A percentile compares a stretch with the other conserved stretches of the same genome.
Evolutionary conservation across 2,113 vertebrate species (phyloP).

Genomic region (Brachyistius frenatus): DNA sequence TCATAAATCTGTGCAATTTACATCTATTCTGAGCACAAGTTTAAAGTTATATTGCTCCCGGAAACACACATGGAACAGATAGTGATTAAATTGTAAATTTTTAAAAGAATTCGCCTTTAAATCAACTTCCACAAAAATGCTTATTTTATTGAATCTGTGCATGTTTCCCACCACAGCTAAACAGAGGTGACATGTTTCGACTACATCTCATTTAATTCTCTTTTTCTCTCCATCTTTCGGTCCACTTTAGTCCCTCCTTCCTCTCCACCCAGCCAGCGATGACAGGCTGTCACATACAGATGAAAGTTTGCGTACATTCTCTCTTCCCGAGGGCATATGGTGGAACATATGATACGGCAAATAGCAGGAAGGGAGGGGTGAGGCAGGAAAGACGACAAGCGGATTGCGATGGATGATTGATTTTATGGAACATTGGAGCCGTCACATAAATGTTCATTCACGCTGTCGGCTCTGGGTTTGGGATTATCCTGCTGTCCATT

Average conservation of each 20-base stretch:
- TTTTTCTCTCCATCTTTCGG: constrained; percentile 27
- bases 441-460: constrained; percentile 46
- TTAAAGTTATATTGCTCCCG: neutral
- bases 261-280: constrained; percentile 56
- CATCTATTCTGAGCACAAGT: neutral
- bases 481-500: constrained; percentile 28
- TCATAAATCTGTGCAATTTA: neutral
- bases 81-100: neutral
- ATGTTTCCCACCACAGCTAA: constrained; percentile 29
- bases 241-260: neutral
- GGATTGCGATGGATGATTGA: constrained; percentile 61
- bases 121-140: neutral
- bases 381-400: constrained; percentile 46
- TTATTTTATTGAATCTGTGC: neutral
- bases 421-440: constrained; percentile 48
- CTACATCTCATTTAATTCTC: neutral
- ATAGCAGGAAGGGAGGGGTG: constrained; percentile 60
- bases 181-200: constrained; percentile 38
- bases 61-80: neutral
- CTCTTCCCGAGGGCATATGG: constrained; percentile 27
- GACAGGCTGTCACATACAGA: constrained; percentile 60
- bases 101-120: neutral
- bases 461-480: constrained; percentile 32
- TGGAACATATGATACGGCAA: constrained; percentile 64
- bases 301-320: constrained; percentile 51